These are phyloP conservation scores for Protomyctophum bolini DNA, from an alignment of 2,113 vertebrate genomes.

Conservation along the genomic window DNA sequence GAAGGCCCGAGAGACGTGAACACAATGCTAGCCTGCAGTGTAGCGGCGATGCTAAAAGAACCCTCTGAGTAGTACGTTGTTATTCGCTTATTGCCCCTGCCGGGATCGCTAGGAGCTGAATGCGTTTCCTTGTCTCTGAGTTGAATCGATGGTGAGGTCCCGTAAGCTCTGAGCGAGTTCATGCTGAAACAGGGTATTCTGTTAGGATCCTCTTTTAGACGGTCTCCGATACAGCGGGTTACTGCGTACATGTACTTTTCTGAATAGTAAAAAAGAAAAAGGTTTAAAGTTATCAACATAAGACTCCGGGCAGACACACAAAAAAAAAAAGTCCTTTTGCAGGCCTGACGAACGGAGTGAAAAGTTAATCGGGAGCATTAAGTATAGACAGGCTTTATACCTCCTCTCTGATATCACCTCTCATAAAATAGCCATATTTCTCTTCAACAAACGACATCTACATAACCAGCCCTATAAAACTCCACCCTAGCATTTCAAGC, in stretches of 20 bases:
- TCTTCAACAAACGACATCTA: not conserved
- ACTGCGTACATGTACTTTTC: slow-evolving; percentile 21
- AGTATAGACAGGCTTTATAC: too few species aligned
- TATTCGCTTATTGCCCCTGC: slow-evolving; percentile 68
- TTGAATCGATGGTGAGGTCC: slow-evolving; percentile 69
- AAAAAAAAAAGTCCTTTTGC: too few species aligned
- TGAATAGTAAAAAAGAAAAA: too few species aligned
- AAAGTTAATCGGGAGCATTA: too few species aligned
- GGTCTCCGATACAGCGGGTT: slow-evolving; percentile 47
- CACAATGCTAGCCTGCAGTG: slow-evolving; percentile 56
- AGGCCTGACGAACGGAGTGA: too few species aligned
- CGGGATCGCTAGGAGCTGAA: slow-evolving; percentile 71
- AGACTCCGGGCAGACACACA: too few species aligned
- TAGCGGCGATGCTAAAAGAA: slow-evolving; percentile 59
- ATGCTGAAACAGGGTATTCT: slow-evolving; percentile 57
- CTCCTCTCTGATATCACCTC: too few species aligned
- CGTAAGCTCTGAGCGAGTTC: slow-evolving; percentile 64
- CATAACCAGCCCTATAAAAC: too few species aligned
- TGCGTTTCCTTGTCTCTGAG: slow-evolving; percentile 50
- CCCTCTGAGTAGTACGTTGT: slow-evolving; percentile 59
- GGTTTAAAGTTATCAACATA: not conserved
- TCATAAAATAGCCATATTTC: not conserved
- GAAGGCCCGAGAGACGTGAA: slow-evolving; percentile 40
- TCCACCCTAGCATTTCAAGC: slow-evolving; percentile 35
- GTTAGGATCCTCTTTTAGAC: slow-evolving; percentile 44